Percentiles rank a stretch among this genome's conserved stretches.
These are phyloP conservation scores for Strix aluco DNA, from an alignment of 2,113 vertebrate species.

Conservation along the genomic window DNA sequence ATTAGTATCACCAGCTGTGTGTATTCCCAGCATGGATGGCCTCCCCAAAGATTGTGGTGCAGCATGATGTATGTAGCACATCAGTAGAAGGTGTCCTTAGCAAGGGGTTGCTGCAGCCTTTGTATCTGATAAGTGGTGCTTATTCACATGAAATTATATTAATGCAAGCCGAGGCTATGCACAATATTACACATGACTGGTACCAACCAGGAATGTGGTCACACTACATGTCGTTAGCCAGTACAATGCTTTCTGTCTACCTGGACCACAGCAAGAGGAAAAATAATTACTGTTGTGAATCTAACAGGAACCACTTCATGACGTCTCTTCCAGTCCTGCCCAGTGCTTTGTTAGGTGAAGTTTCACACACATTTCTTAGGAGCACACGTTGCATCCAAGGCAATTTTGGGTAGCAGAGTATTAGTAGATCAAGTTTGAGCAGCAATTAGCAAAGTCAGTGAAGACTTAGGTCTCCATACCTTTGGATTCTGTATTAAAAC, in stretches of 20 bases:
- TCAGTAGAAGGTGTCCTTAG: not conserved
- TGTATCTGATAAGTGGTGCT: not conserved
- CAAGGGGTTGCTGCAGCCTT: not conserved
- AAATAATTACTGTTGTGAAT: not conserved
- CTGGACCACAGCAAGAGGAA: not conserved
- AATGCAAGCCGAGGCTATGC: not conserved
- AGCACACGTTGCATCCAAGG: not conserved
- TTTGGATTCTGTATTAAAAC: not conserved
- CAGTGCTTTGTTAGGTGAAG: not conserved
- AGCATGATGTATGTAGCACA: accelerated
- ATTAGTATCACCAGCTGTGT: not conserved
- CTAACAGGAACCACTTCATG: not conserved
- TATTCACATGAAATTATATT: not conserved
- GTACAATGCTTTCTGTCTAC: accelerated
- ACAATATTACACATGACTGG: not conserved
- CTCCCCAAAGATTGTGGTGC: not conserved
- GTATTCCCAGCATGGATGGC: not conserved
- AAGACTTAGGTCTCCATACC: not conserved
- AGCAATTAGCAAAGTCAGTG: not conserved
- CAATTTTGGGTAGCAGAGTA: not conserved
- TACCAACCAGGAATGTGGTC: not conserved
- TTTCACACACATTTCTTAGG: not conserved
- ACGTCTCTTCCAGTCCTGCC: not conserved
- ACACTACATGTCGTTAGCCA: not conserved
- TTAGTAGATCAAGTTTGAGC: not conserved